Conservation (phyloP, 2,888 invertebrate species). For the Rhagonycha fulva region DNA sequence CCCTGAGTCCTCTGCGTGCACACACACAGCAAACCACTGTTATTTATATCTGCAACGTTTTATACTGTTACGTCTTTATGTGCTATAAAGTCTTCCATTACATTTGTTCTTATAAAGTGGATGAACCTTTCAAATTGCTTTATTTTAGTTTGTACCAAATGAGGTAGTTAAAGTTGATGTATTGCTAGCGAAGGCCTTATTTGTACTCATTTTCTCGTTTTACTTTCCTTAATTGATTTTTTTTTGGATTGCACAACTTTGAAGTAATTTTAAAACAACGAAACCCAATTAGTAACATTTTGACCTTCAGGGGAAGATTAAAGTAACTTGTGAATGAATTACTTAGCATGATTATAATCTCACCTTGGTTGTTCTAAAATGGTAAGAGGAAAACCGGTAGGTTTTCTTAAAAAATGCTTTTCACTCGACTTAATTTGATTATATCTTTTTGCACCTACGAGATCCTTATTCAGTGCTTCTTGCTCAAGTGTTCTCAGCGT, state of each 20-base stretch:
- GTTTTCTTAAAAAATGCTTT: neutral
- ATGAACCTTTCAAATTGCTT: constrained; percentile 14
- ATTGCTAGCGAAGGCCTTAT: neutral
- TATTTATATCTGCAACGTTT: constrained; percentile 22
- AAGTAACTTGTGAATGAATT: neutral
- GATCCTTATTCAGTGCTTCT: neutral
- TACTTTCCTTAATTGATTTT: neutral
- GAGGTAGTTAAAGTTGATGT: neutral
- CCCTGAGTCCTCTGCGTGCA: constrained; percentile 14
- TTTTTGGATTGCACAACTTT: neutral
- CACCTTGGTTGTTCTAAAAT: neutral
- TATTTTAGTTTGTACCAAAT: neutral
- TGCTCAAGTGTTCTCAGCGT: neutral
- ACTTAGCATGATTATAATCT: neutral
- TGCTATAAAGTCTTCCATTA: constrained; percentile 22
- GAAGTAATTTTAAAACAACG: neutral
- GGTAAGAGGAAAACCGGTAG: neutral
- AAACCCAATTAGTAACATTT: neutral
- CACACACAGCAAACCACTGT: constrained; percentile 14
- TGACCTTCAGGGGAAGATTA: neutral
- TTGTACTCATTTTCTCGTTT: neutral
- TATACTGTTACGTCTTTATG: constrained; percentile 17
- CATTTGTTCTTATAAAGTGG: constrained; percentile 15
- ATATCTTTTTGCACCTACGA: neutral
- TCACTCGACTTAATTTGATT: neutral